phyloP scores from a whole-genome alignment of 2,113 vertebrate species.

The Lonchura striata region DNA sequence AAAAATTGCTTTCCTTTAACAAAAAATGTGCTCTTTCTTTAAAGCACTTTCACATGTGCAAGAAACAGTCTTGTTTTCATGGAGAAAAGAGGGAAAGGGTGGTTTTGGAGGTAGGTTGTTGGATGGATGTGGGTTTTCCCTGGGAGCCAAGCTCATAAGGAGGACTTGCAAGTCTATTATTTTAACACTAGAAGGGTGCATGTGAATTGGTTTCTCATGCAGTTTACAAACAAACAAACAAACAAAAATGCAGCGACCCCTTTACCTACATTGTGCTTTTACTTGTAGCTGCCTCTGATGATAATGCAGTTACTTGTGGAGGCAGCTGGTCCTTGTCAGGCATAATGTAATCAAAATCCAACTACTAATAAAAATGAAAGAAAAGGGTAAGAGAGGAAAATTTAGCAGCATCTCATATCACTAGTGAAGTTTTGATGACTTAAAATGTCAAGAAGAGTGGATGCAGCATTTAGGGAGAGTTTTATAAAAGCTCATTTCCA shows the following conservation, averaged over 20 bases:
- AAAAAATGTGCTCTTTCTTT: not conserved
- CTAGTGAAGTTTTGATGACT: not conserved
- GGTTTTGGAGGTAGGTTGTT: not conserved
- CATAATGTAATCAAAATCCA: conserved; percentile 1
- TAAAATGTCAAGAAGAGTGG: not conserved
- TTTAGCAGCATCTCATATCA: not conserved
- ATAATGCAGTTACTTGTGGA: not conserved
- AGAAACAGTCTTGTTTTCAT: not conserved
- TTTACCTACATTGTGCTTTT: not conserved
- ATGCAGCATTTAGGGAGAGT: not conserved
- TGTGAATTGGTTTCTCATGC: not conserved
- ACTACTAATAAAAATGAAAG: not conserved
- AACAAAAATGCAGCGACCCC: not conserved
- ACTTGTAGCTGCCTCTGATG: not conserved
- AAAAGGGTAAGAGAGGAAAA: not conserved
- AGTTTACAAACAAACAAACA: not conserved
- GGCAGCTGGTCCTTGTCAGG: not conserved
- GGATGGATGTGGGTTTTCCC: not conserved
- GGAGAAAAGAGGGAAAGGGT: not conserved
- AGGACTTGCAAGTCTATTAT: not conserved
- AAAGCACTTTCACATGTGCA: not conserved
- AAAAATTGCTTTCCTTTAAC: not conserved
- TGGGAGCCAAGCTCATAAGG: not conserved
- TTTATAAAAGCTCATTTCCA: not conserved
- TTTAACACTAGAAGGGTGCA: not conserved